Percentiles rank a stretch among this genome's conserved stretches.
These are phyloP conservation scores for Pipra filicauda DNA, from an alignment of 2,113 vertebrate species.

Conservation along the genomic window DNA sequence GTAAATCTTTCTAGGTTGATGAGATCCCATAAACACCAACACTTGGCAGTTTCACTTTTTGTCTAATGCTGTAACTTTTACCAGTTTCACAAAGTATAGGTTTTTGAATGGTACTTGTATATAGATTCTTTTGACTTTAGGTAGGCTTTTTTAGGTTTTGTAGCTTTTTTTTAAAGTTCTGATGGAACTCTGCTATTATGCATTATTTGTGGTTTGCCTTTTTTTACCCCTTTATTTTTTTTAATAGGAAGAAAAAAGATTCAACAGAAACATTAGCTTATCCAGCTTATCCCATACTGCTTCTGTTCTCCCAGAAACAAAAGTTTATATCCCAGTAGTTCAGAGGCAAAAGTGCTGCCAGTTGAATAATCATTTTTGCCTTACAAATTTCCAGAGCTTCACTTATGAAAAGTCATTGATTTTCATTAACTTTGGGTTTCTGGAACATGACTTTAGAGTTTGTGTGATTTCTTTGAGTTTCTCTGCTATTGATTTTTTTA, in stretches of 20 bases:
- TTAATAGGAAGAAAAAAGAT: not conserved
- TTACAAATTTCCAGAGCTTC: not conserved
- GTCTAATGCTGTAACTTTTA: not conserved
- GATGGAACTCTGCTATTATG: not conserved
- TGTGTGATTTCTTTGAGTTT: not conserved
- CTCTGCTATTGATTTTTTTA: not conserved
- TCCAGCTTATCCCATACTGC: not conserved
- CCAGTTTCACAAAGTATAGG: not conserved
- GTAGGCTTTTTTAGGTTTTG: not conserved
- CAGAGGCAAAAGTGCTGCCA: not conserved
- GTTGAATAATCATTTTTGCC: not conserved
- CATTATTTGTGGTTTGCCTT: not conserved
- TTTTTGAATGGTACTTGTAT: not conserved
- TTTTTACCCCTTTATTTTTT: not conserved
- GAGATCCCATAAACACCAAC: not conserved
- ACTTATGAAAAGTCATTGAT: constrained; percentile 11
- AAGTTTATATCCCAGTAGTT: not conserved
- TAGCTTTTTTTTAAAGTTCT: not conserved
- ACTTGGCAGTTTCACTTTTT: not conserved
- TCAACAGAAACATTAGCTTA: not conserved
- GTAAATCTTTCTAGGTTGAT: not conserved
- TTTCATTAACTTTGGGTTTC: constrained; percentile 7
- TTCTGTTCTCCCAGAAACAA: not conserved
- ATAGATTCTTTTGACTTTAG: not conserved
- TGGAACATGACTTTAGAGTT: not conserved